Base-by-base conservation (phyloP, 1,140 invertebrate species). In the Bombus picipes region DNA sequence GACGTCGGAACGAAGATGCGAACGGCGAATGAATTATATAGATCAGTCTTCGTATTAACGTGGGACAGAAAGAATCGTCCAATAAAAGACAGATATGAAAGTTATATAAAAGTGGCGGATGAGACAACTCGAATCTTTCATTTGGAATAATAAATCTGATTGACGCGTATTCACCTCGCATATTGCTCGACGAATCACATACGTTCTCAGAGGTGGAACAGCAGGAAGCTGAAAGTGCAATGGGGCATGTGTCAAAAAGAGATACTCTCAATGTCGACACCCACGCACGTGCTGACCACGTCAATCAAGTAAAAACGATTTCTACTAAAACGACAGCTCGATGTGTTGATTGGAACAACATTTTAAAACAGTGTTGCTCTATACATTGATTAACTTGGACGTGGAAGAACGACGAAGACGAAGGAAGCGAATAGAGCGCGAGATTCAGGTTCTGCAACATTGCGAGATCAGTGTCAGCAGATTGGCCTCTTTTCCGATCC, bases 151-250 rank as follows among this genome's bases (percentile, higher is more conserved):
- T 78, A 89, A 87, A 84, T 32, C 18, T 37, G 65, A 41, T 13
- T 57, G 72, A 68, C 37, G 80, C 71, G 70, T 83, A 74, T 88
- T 76, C 76, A 78, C 39, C 84, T 84, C 32, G 53, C 34, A 79
- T 41, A 65, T 65, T 18, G 34, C 34, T 57, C 47, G 87, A 83
- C 65, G 53, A 77, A 83, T 43, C 88, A 76, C 77, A 81, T 76
- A 84, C 85, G 85, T 81, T 32, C 9, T 37, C 83, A 65, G 41
- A 89, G 87, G 59, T 88, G 79, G 83, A 79, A 66, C 79, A 80
- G 87, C 83, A 75, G 83, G 79, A 86, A 86, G 81, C 66, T 83
- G 62, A 10, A 18, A 79, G 62, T 81, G 79, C 72, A 73, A 72
- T 34, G 83, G 62, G 78, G 72, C 62, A 25, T n/a, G 37, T 77